These are phyloP conservation scores for Phenganax stokvisi DNA, from an alignment of 92 coral and sea anemone species.

Conservation along the genomic window DNA sequence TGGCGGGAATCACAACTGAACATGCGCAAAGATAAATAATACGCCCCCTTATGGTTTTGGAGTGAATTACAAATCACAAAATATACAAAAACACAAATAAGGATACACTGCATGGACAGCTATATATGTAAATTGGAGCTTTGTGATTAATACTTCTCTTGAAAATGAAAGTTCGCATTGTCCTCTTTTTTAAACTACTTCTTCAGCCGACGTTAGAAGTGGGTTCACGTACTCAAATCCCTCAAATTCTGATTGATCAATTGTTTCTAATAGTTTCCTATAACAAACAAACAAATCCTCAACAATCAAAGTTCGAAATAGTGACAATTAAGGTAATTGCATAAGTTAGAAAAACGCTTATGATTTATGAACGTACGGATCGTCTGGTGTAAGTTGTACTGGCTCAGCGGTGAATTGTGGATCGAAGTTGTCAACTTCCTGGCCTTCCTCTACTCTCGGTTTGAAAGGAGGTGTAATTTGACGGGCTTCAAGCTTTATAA, in stretches of 20 bases:
- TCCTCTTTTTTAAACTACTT: conserved; percentile 54
- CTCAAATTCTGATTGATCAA: too few relatives aligned
- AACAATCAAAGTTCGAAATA: not conserved
- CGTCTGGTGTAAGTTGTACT: conserved; percentile 96
- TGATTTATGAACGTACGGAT: conserved; percentile 53
- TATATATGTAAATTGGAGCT: too few relatives aligned
- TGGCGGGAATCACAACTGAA: conserved; percentile 78
- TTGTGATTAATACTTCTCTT: not conserved
- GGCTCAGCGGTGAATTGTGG: conserved; percentile 96
- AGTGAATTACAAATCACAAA: too few relatives aligned
- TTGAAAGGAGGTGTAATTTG: conserved; percentile 94
- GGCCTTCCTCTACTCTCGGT: conserved; percentile 79
- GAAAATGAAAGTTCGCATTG: not conserved
- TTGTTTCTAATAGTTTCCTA: conserved; percentile 78
- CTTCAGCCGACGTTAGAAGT: conserved; percentile 90
- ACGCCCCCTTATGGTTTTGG: not conserved
- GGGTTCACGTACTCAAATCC: conserved; percentile 86
- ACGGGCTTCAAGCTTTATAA: conserved; percentile 78
- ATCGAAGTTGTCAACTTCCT: conserved; percentile 89
- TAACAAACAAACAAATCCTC: conserved; percentile 23
- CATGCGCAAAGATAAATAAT: conserved; percentile 60
- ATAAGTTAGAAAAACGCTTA: not conserved
- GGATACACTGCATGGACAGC: too few relatives aligned
- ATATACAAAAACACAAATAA: too few relatives aligned
- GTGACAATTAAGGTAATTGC: not conserved